These are phyloP conservation scores for Poecilia latipinna DNA, from an alignment of 2,113 vertebrate species.

Conservation along the genomic window DNA sequence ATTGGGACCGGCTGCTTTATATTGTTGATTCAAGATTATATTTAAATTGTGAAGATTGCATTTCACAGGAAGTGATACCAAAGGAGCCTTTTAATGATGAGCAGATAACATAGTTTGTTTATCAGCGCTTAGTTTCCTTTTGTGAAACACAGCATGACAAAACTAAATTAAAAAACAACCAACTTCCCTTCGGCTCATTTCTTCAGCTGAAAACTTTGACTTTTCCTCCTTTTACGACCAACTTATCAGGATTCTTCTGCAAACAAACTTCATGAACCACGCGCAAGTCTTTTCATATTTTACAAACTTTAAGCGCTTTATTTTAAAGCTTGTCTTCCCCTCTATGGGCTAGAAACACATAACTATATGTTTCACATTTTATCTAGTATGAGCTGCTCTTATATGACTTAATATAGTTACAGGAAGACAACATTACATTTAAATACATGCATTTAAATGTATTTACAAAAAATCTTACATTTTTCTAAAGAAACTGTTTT, in stretches of 20 bases:
- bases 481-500: too few species aligned
- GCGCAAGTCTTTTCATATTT: neutral
- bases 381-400: neutral
- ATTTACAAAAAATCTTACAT: too few species aligned
- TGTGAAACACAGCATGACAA: neutral
- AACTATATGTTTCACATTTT: neutral
- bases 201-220: neutral
- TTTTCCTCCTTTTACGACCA: neutral
- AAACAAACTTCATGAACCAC: neutral
- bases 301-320: neutral
- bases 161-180: neutral
- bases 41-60: neutral
- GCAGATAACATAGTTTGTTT: neutral
- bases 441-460: too few species aligned
- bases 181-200: neutral
- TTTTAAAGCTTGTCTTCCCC: neutral
- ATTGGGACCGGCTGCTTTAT: neutral
- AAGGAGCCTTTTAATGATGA: neutral
- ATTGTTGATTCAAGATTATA: neutral
- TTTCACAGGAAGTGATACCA: conserved; percentile 1
- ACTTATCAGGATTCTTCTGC: neutral
- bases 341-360: neutral
- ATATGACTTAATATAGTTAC: too few species aligned
- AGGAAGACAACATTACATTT: too few species aligned
- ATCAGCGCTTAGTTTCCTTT: neutral